Evolutionary conservation across 2,113 vertebrate species (phyloP), one percentile per base, ranked within the genome.

Genomic region (Leptosomus discolor): DNA sequence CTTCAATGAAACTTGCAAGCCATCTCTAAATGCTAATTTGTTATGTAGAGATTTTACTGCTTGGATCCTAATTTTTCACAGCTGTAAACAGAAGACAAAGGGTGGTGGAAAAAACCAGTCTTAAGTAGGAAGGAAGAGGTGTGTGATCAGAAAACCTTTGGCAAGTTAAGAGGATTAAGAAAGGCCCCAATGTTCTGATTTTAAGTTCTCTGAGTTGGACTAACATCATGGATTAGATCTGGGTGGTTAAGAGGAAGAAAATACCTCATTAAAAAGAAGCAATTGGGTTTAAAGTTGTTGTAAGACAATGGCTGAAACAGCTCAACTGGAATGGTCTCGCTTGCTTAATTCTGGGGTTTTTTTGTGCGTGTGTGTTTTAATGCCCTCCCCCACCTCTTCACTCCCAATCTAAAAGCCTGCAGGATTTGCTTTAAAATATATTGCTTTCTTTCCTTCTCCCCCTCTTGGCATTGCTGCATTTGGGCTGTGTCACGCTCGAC

Each of bases 131-230:
- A 93, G 95, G 92, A 94, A 97, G 94, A 97, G 95, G 95, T 97
- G 95, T 96, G 97, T 97, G 97, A 97, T 97, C 92, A 95, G 94
- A 96, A 97, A 96, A 94, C 86, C 96, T 97, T 98, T 97, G 97
- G 97, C 95, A 97, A 96, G 92, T 97, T 98, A 98, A 98, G 97
- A 97, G 96, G 97, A 98, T 97, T 97, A 97, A 96, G 94, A 92
- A 95, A 97, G 95, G 79, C 96, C 94, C 90, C 92, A 88, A 5
- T 94, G 91, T 97, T 97, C 95, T 86, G 94, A 94, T 88, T 95
- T 97, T 96, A 94, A 95, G 82, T 94, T 94, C 91, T 85, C 95
- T 95, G 81, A 96, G 92, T 97, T 97, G 95, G 94, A 84, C 91
- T 96, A 92, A 94, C 85, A 96, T 96, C 73, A 43, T 96, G 96